These are phyloP conservation scores for Chironomus riparius DNA, from an alignment of 2,888 invertebrate species.

Conservation along the genomic window DNA sequence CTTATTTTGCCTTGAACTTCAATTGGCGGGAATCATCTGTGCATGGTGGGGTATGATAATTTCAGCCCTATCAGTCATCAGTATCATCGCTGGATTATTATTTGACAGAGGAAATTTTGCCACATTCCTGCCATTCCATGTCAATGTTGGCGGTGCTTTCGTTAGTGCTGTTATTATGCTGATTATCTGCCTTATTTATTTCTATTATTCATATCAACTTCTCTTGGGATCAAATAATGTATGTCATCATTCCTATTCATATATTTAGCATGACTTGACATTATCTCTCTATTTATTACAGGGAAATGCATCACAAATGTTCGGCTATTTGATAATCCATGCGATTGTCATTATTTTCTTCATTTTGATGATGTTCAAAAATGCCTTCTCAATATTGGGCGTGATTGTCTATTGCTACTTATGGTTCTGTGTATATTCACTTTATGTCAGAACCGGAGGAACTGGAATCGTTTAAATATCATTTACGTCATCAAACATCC, in stretches of 20 bases:
- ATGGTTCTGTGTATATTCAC: slow-evolving; percentile 17
- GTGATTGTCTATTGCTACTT: slow-evolving; percentile 4
- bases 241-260: neutral
- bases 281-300: neutral
- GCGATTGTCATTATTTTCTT: slow-evolving; percentile 8
- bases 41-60: slow-evolving; percentile 22
- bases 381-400: neutral
- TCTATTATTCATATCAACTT: slow-evolving; percentile 16
- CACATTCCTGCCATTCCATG: neutral
- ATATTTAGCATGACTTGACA: neutral
- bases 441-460: slow-evolving; percentile 1
- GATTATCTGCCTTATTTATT: neutral
- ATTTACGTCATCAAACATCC: neutral
- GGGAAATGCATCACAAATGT: slow-evolving; percentile 8
- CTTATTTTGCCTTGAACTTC: slow-evolving; percentile 11
- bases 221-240: slow-evolving; percentile 1
- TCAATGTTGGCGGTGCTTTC: neutral
- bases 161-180: neutral
- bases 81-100: neutral
- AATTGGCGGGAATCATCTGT: slow-evolving; percentile 1
- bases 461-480: slow-evolving; percentile 1
- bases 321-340: slow-evolving; percentile 8
- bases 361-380: neutral
- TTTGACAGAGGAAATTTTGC: neutral
- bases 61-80: neutral